phyloP scores from a whole-genome alignment of 2,888 invertebrate species.

The Tipula unca region DNA sequence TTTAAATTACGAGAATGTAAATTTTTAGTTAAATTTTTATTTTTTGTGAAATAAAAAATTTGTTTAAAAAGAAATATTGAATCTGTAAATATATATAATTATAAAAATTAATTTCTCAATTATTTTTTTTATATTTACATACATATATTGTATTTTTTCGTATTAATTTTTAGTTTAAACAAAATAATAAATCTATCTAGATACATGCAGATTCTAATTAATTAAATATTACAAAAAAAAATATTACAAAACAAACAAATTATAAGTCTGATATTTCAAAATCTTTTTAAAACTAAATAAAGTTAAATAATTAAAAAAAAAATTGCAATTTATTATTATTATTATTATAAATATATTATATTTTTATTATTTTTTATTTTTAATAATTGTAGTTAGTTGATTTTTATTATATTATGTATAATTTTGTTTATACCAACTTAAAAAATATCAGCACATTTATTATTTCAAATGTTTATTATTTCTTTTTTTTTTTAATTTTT shows the following conservation, averaged over 20 bases:
- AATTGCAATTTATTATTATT: conserved; percentile 8
- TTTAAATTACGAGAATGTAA: background rate
- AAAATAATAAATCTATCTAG: background rate
- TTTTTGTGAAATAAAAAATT: background rate
- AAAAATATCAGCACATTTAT: conserved; percentile 8
- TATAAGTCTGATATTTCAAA: conserved; percentile 14
- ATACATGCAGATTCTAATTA: background rate
- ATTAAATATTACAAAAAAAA: background rate
- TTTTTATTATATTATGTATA: background rate
- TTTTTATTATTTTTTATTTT: conserved; percentile 3
- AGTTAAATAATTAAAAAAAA: background rate
- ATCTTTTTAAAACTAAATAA: background rate
- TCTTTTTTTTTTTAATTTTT: background rate
- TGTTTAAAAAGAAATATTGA: background rate
- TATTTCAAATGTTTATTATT: background rate
- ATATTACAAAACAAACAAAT: background rate
- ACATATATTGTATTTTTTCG: background rate
- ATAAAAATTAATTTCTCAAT: background rate
- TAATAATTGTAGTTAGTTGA: background rate
- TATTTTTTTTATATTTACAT: background rate
- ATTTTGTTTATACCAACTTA: background rate
- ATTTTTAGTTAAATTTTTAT: conserved; percentile 4
- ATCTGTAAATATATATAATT: background rate
- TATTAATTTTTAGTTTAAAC: background rate
- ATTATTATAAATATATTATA: background rate